A percentile compares a stretch with the other conserved stretches of the same genome.
Evolutionary conservation across 2,113 vertebrate genomes (phyloP).

Genomic region (Procavia capensis): DNA sequence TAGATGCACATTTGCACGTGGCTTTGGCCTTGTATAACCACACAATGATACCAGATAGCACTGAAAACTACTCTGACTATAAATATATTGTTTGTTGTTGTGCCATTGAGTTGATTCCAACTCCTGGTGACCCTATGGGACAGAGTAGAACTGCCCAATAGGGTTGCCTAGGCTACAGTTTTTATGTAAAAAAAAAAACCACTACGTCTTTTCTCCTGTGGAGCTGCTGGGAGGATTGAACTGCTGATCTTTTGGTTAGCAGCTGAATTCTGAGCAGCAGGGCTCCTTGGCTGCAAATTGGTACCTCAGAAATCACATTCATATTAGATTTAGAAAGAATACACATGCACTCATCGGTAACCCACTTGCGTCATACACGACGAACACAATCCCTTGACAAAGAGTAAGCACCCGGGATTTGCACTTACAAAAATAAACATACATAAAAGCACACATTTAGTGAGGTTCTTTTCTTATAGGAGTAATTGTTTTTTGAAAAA

Average conservation of each 20-base stretch:
- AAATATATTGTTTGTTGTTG: not conserved
- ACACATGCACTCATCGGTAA: not conserved
- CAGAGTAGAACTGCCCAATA: not conserved
- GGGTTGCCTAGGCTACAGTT: not conserved
- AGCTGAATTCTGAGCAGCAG: not conserved
- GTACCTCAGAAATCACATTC: not conserved
- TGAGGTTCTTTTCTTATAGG: not conserved
- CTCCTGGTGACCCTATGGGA: not conserved
- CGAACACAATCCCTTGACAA: not conserved
- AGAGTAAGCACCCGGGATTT: not conserved
- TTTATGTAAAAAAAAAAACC: not conserved
- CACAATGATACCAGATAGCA: not conserved
- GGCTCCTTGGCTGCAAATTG: not conserved
- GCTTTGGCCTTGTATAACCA: not conserved
- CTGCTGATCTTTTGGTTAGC: not conserved
- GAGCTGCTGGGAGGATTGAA: not conserved
- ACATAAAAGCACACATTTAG: not conserved
- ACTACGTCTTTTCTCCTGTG: not conserved
- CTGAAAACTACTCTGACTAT: not conserved
- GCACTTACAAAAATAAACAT: not conserved
- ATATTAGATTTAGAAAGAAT: constrained; percentile 5
- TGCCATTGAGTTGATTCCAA: not conserved
- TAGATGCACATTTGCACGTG: not conserved
- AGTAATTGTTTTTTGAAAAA: not conserved
- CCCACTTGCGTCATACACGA: not conserved